Percentiles rank a stretch among this genome's conserved stretches.
These are phyloP conservation scores for Psittacula derbiana DNA, from an alignment of 2,797 vertebrate genomes.

Conservation along the genomic window DNA sequence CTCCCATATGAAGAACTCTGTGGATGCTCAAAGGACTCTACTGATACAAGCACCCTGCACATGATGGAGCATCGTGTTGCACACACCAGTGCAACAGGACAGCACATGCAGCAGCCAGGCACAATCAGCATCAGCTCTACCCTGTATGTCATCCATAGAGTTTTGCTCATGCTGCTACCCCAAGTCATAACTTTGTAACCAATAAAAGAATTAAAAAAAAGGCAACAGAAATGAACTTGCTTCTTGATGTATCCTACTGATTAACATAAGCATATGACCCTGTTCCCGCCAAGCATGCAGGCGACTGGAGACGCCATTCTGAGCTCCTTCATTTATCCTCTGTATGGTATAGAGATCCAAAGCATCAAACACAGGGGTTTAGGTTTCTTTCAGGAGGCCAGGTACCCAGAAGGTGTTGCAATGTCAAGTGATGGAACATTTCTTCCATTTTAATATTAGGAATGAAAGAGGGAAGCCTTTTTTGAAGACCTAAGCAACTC, in stretches of 20 bases:
- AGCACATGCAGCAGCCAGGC: not conserved
- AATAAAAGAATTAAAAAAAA: not conserved
- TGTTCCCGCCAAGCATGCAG: accelerated
- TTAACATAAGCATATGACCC: not conserved
- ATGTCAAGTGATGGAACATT: not conserved
- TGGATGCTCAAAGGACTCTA: not conserved
- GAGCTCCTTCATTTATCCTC: not conserved
- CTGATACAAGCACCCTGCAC: not conserved
- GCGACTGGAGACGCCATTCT: not conserved
- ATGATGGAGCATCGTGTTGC: accelerated
- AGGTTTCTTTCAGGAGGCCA: not conserved
- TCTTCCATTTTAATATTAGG: not conserved
- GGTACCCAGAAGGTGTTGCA: not conserved
- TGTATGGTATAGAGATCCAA: not conserved
- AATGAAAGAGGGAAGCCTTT: not conserved
- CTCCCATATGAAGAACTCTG: not conserved
- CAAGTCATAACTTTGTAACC: not conserved
- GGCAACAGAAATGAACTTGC: not conserved
- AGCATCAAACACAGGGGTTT: accelerated
- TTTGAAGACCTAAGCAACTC: not conserved
- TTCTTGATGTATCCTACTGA: not conserved
- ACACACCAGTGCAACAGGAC: too few relatives aligned
- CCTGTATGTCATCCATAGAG: not conserved
- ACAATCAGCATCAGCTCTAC: not conserved
- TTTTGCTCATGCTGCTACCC: not conserved